Percentiles rank a stretch among this genome's conserved stretches.
Conservation (phyloP, 37 sponge, comb jelly and placozoan species). For the Chondrosia reniformis region DNA sequence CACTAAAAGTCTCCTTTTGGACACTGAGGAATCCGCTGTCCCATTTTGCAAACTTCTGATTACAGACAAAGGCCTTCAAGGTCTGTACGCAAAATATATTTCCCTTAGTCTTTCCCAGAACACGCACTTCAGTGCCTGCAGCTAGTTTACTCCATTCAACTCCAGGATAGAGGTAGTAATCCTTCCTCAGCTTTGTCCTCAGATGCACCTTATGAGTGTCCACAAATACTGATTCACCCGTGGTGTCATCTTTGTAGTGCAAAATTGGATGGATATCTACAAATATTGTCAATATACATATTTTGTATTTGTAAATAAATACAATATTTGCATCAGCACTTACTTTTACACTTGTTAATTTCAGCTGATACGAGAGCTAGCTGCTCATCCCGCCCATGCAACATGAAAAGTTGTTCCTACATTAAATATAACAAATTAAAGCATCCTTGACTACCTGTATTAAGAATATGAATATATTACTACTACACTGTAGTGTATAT, state of each 20-base stretch:
- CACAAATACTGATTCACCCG: background rate
- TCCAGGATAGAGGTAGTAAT: slow-evolving; percentile 62
- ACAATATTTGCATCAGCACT: too few relatives aligned
- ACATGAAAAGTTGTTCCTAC: too few relatives aligned
- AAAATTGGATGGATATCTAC: background rate
- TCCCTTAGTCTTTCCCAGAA: slow-evolving; percentile 16
- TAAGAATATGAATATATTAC: too few relatives aligned
- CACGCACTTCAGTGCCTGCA: slow-evolving; percentile 43
- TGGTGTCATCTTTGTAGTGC: slow-evolving; percentile 4
- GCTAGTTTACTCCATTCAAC: slow-evolving; percentile 53
- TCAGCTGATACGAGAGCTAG: too few relatives aligned
- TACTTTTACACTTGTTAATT: too few relatives aligned
- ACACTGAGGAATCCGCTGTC: slow-evolving; percentile 28
- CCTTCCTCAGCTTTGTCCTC: slow-evolving; percentile 28
- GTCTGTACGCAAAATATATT: slow-evolving; percentile 13
- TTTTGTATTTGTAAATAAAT: background rate
- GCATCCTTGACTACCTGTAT: too few relatives aligned
- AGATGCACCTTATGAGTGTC: background rate
- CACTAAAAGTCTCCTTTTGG: too few relatives aligned
- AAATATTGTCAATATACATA: too few relatives aligned
- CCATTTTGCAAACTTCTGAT: slow-evolving; percentile 1
- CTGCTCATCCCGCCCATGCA: background rate
- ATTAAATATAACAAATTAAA: too few relatives aligned
- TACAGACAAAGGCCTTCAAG: background rate
- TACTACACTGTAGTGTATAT: too few relatives aligned